Conservation (phyloP, 2,888 invertebrate species). For the Protonemura montana region DNA sequence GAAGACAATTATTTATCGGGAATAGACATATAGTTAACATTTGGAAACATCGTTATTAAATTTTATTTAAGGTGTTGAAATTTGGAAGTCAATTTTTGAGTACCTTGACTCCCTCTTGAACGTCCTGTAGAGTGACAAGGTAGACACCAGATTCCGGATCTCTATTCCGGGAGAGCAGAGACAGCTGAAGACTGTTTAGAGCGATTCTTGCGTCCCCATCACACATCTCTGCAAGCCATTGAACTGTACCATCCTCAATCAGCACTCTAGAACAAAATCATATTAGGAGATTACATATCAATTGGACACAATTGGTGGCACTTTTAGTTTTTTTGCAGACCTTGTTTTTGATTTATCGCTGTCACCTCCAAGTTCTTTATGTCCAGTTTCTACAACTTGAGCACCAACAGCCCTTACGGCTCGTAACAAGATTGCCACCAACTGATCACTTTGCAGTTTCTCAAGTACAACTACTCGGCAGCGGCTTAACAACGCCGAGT, state of each 20-base stretch:
- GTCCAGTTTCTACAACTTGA: slow-evolving; percentile 44
- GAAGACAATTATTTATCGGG: too few relatives aligned
- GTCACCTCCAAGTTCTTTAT: background rate
- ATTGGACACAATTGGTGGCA: background rate
- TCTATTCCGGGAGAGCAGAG: slow-evolving; percentile 65
- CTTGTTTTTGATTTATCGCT: background rate
- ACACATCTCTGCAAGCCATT: slow-evolving; percentile 76
- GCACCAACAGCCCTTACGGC: slow-evolving; percentile 62
- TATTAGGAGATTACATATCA: background rate
- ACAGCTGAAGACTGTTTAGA: slow-evolving; percentile 76
- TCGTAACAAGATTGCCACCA: slow-evolving; percentile 68
- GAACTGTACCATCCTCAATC: slow-evolving; percentile 68
- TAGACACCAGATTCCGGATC: slow-evolving; percentile 56
- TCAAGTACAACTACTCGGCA: slow-evolving; percentile 79
- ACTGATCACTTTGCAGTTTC: slow-evolving; percentile 69
- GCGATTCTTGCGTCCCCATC: slow-evolving; percentile 86
- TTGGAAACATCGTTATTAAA: too few relatives aligned
- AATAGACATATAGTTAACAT: too few relatives aligned
- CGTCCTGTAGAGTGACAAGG: slow-evolving; percentile 68
- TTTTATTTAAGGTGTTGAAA: too few relatives aligned
- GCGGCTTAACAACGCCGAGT: slow-evolving; percentile 79
- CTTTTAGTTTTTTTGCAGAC: background rate
- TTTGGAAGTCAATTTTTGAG: background rate
- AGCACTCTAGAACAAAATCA: slow-evolving; percentile 54
- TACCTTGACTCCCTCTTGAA: slow-evolving; percentile 77